Base-by-base conservation (phyloP, 2,797 vertebrate genomes). In the Myiotriccus ornatus region DNA sequence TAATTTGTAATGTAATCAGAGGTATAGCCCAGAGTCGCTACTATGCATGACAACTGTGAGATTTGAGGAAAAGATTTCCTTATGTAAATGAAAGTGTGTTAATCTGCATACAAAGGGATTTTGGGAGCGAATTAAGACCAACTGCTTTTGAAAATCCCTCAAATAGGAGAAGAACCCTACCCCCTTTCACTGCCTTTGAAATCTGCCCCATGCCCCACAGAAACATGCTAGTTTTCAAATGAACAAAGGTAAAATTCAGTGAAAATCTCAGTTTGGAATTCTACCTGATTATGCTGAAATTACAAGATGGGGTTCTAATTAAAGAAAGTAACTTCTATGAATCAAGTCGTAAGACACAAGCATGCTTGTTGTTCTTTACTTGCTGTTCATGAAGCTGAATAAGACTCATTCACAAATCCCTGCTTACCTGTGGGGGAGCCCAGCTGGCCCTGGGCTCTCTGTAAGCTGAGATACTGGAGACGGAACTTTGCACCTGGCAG, bases 1-100 rank as follows among this genome's bases (percentile, higher is more conserved):
- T 93, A 96, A 95, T 96, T 95, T 96, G 77, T 91, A 96, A 96
- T 92, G 85, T 86, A 96, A 96, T 97, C 76, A 96, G 7, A 81
- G 59, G 85, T 78, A 59, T n/a, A 78, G 85, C 57, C 83, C 32
- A 0, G 89, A 95, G 94, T 92, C 3, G 15, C 93, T 96, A 74
- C 80, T 53, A 50, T 97, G 95, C 95, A 95, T 96, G 67, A 63
- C 44, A 96, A 92, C 86, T 53, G 67, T 18, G 64, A 96, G 94
- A 97, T 96, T 95, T 92, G 89, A 73, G 41, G 87, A 69, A 41
- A 81, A 50, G 71, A 60, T 93, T 76, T 93, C 75, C 86, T 81
- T 46, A 94, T 84, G 93, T 52, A 91, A 75, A 92, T 85, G n/a
- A 16, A 71, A 35, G 56, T 10, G 55, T 7, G 65, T 53, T 87